Conservation (phyloP, 2,797 vertebrate species). For the Micropoecilia bifurca region DNA sequence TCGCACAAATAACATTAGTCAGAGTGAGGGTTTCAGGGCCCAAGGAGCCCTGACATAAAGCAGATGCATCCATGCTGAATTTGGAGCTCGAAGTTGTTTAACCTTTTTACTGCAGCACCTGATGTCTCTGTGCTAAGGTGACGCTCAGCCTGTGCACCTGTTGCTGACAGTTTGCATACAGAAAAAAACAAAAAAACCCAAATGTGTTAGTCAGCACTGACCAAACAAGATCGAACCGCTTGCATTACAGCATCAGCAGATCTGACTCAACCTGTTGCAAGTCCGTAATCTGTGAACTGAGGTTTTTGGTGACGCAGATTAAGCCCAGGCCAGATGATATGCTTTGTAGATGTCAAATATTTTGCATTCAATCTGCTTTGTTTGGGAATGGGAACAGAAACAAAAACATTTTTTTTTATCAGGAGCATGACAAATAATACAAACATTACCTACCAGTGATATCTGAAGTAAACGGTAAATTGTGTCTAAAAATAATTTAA, state of each 20-base stretch:
- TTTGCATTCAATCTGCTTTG: not conserved
- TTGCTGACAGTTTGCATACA: constrained; percentile 29
- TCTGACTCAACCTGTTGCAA: not conserved
- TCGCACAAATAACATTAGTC: constrained; percentile 27
- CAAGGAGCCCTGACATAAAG: constrained; percentile 9
- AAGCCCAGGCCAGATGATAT: not conserved
- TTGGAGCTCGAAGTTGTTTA: constrained; percentile 30
- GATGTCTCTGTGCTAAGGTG: constrained; percentile 23
- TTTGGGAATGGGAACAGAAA: not conserved
- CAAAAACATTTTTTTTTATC: not conserved
- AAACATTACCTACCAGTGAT: not conserved
- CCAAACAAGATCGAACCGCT: constrained; percentile 1
- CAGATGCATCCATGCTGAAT: constrained; percentile 21
- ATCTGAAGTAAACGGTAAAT: not conserved
- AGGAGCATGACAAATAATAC: not conserved
- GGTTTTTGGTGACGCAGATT: not conserved
- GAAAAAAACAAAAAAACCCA: constrained; percentile 3
- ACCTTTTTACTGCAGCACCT: constrained; percentile 16
- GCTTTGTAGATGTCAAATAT: not conserved
- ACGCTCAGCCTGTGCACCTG: constrained; percentile 32
- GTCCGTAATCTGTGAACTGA: not conserved
- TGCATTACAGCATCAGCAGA: not conserved
- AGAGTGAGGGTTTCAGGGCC: constrained; percentile 16
- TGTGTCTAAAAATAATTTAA: not conserved
- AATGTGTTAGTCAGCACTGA: constrained; percentile 1